Evolutionary conservation across 1,140 invertebrate genomes (phyloP).

Genomic region (Myzus persicae): DNA sequence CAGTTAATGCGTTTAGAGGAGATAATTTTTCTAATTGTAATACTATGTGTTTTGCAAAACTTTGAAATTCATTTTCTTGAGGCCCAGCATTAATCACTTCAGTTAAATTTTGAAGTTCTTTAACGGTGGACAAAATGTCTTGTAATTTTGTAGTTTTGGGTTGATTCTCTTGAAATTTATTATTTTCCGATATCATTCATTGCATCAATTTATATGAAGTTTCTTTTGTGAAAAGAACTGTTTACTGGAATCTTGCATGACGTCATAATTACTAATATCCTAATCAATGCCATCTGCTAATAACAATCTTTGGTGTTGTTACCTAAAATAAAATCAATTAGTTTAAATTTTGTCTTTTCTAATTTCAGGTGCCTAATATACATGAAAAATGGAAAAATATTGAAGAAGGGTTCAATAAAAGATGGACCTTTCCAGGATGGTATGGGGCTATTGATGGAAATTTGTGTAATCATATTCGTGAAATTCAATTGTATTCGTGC

Average conservation of each 20-base stretch:
- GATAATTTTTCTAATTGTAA: slow-evolving; percentile 1
- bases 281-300: background rate
- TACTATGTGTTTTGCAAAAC: slow-evolving; percentile 5
- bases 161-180: background rate
- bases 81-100: background rate
- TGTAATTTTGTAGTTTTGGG: slow-evolving; percentile 1
- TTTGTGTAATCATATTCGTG: too few species aligned
- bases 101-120: slow-evolving; percentile 7
- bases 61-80: slow-evolving; percentile 7
- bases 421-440: slow-evolving; percentile 63
- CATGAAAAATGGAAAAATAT: slow-evolving; percentile 50
- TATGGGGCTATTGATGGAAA: slow-evolving; percentile 64
- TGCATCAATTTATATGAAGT: background rate
- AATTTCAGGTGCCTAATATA: slow-evolving; percentile 51
- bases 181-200: background rate
- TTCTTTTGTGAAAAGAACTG: background rate
- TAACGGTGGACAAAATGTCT: background rate
- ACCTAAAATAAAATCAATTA: background rate
- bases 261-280: background rate
- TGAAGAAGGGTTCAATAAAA: slow-evolving; percentile 37
- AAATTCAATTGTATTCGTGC: slow-evolving; percentile 61
- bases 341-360: slow-evolving; percentile 14
- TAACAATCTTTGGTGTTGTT: background rate
- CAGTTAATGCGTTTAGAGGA: background rate
- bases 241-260: background rate